These are phyloP conservation scores for Drosophila mettleri DNA, from an alignment of 2,888 invertebrate genomes.

Conservation along the genomic window DNA sequence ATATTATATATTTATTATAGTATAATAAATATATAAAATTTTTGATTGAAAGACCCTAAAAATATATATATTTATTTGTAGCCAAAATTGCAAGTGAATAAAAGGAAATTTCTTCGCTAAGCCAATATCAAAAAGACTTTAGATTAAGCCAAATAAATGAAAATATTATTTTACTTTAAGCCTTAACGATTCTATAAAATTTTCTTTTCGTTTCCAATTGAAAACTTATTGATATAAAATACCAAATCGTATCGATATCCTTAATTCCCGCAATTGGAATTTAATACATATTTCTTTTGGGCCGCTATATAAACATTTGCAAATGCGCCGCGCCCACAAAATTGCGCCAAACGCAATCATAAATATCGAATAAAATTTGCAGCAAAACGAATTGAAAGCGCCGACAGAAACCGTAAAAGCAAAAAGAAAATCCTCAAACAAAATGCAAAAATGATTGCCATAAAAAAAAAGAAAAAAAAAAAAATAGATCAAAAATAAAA, in stretches of 20 bases:
- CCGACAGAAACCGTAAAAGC: neutral
- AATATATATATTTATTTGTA: no score
- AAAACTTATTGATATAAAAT: neutral
- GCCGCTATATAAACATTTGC: neutral
- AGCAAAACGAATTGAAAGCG: conserved; percentile 28
- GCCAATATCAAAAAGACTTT: neutral
- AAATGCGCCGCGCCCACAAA: conserved; percentile 21
- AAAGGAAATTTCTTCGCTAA: no score
- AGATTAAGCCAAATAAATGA: neutral
- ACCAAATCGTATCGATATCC: neutral
- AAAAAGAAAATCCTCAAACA: conserved; percentile 1
- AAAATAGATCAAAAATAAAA: conserved; percentile 18
- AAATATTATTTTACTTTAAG: neutral
- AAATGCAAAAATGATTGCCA: conserved; percentile 33
- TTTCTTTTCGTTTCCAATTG: neutral
- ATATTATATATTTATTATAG: no score
- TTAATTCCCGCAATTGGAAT: conserved; percentile 1
- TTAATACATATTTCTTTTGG: neutral
- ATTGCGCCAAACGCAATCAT: conserved; percentile 46
- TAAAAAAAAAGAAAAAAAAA: conserved; percentile 12
- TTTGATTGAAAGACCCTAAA: no score
- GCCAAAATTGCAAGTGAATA: no score
- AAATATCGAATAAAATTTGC: conserved; percentile 21
- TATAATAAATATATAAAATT: no score
- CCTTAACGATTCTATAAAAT: neutral